Evolutionary conservation across 2,888 invertebrate genomes (phyloP).

Genomic region (Archaeoteleia sp.): DNA sequence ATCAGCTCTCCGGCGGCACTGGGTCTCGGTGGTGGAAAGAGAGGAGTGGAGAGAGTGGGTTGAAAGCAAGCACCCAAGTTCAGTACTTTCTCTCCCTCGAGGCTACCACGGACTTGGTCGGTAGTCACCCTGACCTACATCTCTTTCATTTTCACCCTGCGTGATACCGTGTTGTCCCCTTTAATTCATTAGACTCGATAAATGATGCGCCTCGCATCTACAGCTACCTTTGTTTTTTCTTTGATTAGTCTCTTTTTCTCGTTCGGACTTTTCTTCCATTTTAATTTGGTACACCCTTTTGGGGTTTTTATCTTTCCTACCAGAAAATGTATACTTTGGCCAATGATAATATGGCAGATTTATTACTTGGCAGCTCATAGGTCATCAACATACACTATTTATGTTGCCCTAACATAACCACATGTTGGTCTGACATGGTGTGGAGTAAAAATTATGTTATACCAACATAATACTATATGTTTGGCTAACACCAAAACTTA

Average conservation of each 20-base stretch:
- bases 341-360: too few species aligned
- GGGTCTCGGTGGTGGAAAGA: conserved; percentile 50
- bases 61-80: conserved; percentile 63
- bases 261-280: background rate
- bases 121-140: conserved; percentile 68
- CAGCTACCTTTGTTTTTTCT: conserved; percentile 47
- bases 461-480: too few species aligned
- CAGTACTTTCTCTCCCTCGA: conserved; percentile 63
- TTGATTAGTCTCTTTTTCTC: conserved; percentile 28
- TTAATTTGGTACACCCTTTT: too few species aligned
- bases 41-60: conserved; percentile 51
- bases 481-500: too few species aligned
- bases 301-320: too few species aligned
- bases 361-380: too few species aligned
- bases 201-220: conserved; percentile 65
- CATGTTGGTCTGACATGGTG: too few species aligned
- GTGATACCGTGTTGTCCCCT: conserved; percentile 64
- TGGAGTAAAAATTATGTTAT: too few species aligned
- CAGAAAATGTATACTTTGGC: too few species aligned
- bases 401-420: too few species aligned
- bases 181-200: conserved; percentile 73
- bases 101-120: conserved; percentile 57
- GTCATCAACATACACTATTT: too few species aligned
- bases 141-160: conserved; percentile 68
- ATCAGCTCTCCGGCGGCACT: conserved; percentile 64